A percentile compares a stretch with the other conserved stretches of the same genome.
Conservation (phyloP, 2,113 vertebrate genomes). For the Phasianus colchicus region DNA sequence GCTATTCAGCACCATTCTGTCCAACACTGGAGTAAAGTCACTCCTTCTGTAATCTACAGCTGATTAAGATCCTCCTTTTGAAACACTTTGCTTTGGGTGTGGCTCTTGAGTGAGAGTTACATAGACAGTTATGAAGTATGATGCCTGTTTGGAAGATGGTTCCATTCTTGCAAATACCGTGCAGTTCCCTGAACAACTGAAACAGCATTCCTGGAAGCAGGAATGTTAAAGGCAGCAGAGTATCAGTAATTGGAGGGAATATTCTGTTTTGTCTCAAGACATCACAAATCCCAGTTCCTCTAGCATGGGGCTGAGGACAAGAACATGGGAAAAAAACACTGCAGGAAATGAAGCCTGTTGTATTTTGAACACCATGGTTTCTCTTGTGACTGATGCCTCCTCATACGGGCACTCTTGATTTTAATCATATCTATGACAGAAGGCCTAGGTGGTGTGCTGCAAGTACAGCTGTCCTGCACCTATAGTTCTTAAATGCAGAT, state of each 20-base stretch:
- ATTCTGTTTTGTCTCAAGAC: not conserved
- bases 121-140: not conserved
- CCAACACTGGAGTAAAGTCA: not conserved
- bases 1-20: not conserved
- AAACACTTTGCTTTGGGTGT: not conserved
- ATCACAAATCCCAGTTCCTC: not conserved
- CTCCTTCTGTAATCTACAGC: not conserved
- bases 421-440: not conserved
- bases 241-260: not conserved
- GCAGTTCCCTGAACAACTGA: not conserved
- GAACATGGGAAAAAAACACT: not conserved
- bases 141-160: not conserved
- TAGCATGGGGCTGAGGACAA: not conserved
- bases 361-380: not conserved
- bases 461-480: not conserved
- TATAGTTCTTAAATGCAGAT: not conserved
- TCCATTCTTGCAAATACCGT: not conserved
- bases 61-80: not conserved
- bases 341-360: not conserved
- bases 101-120: not conserved
- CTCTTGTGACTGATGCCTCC: not conserved
- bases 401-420: not conserved
- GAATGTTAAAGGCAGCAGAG: not conserved
- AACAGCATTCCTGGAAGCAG: not conserved
- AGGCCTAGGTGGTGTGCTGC: not conserved